A percentile compares a stretch with the other conserved stretches of the same genome.
These are phyloP conservation scores for Prinia subflava DNA, from an alignment of 2,113 vertebrate species.

Conservation along the genomic window DNA sequence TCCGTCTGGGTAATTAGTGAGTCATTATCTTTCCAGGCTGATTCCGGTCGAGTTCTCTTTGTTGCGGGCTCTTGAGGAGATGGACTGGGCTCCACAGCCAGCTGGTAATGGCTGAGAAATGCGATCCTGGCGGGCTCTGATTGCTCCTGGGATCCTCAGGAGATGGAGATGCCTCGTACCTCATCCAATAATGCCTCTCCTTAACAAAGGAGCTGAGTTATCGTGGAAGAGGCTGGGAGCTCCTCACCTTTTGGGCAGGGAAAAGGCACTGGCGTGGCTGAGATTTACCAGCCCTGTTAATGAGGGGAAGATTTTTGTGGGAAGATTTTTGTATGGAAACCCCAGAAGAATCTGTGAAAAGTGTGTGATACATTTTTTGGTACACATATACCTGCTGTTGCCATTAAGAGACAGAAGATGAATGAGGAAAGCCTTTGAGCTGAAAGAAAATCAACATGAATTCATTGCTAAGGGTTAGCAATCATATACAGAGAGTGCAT, in stretches of 20 bases:
- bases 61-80: background rate
- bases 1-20: constrained; percentile 26
- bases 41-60: background rate
- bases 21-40: constrained; percentile 40
- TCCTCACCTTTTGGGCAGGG: background rate
- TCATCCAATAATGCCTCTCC: background rate
- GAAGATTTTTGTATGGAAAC: background rate
- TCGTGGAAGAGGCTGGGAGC: background rate
- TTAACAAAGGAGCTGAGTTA: background rate
- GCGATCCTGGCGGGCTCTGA: background rate
- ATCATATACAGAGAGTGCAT: background rate
- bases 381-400: background rate
- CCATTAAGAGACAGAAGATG: constrained; percentile 24
- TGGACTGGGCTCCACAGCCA: background rate
- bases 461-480: constrained; percentile 7
- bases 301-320: background rate
- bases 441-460: constrained; percentile 44
- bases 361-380: background rate
- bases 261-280: background rate
- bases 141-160: background rate
- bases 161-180: background rate
- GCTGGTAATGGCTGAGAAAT: constrained; percentile 24
- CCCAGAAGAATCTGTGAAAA: background rate
- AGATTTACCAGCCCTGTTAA: background rate
- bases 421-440: background rate